Evolutionary conservation across 2,888 invertebrate genomes (phyloP), one percentile per base, ranked within the genome.

Genomic region (Hyposoter didymator): DNA sequence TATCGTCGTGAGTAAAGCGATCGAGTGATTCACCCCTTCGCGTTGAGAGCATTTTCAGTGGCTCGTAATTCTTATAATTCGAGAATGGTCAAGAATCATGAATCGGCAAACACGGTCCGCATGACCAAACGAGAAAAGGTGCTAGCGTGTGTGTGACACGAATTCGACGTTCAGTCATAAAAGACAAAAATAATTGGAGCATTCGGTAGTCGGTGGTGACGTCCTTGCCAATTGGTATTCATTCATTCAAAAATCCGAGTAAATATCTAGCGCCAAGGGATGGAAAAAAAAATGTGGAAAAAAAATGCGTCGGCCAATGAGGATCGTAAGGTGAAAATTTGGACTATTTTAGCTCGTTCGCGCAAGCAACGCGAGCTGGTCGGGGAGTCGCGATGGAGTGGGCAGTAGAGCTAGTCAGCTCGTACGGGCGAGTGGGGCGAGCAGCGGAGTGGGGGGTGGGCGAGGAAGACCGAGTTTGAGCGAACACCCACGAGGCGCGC

Each of bases 401-500:
- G 28, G 74, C 12, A 19, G 66, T 32, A 45, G 73, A 75, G 32
- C 43, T n/a, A 14, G 59, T 59, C 66, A 75, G 32, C 43, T n/a
- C 4, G 59, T 59, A 22, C 4, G 55, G 3, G 6, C 10, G 32
- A 55, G 67, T 14, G 69, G 55, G 70, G 62, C 8, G 28, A n/a
- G 43, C 17, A 19, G 12, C 14, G 49, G 49, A n/a, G 49, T 52
- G 52, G 47, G n/a, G 70, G 78, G 80, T 2, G 4, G 10, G 75
- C 88, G 88, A 87, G 35, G 19, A 6, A 10, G 12, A 8, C 74
- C 89, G 89, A 87, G 69, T 12, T 1, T 66, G 19, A 22, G 85
- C 92, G 92, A 91, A 88, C 89, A 78, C 86, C 87, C 86, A 89
- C 91, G 90, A 91, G 39, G 66, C 84, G 43, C 45, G 66, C 76